Conservation (phyloP, 2,797 vertebrate species). For the Hippopotamyrus pictus region DNA sequence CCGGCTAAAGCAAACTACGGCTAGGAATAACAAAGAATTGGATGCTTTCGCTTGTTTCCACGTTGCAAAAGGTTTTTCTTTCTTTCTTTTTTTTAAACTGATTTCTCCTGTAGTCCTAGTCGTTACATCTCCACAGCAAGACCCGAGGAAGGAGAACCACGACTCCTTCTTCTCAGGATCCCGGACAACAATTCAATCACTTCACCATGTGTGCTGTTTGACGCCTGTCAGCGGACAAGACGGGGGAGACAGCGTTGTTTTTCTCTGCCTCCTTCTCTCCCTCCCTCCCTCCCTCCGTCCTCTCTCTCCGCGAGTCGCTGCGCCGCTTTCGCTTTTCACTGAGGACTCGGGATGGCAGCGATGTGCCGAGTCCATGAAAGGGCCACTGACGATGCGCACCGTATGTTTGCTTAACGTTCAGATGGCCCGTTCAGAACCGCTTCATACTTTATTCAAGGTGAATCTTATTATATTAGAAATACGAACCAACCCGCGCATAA, state of each 20-base stretch:
- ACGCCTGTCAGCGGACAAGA: background rate
- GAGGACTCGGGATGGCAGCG: background rate
- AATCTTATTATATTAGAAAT: background rate
- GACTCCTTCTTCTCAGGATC: background rate
- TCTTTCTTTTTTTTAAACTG: background rate
- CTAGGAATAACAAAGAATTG: background rate
- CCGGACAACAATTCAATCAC: slow-evolving; percentile 2
- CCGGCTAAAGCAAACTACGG: background rate
- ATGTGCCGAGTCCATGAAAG: background rate
- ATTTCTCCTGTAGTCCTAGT: background rate
- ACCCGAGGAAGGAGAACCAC: background rate
- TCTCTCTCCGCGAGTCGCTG: background rate
- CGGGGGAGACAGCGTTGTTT: background rate
- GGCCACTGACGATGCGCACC: background rate
- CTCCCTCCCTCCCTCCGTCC: background rate
- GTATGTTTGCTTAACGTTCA: background rate
- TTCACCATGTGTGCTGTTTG: slow-evolving; percentile 5
- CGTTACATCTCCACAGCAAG: background rate
- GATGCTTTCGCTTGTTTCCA: background rate
- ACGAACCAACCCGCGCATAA: background rate
- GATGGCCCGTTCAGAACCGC: background rate
- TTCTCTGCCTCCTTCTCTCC: background rate
- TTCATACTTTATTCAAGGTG: background rate
- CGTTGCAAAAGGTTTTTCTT: background rate
- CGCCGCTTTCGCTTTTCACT: background rate